phyloP scores from a whole-genome alignment of 2,888 invertebrate genomes.

The Linyphia triangularis region DNA sequence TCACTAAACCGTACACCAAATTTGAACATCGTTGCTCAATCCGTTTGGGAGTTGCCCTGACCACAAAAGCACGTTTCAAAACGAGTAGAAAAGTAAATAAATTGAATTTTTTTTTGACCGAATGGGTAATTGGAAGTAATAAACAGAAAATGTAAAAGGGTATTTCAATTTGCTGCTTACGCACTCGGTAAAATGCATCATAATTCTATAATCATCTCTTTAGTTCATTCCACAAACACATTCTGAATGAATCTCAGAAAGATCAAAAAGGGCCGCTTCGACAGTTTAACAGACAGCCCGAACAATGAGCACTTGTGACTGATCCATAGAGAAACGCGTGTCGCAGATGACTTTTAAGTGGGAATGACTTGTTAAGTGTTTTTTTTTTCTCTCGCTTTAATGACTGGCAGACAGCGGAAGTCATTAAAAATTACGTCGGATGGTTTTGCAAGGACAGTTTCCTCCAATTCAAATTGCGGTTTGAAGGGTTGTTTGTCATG shows the following conservation, averaged over 20 bases:
- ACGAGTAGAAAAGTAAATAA: no score
- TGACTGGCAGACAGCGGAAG: constrained; percentile 53
- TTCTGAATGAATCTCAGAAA: background rate
- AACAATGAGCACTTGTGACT: constrained; percentile 9
- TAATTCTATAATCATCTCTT: background rate
- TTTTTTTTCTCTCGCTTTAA: constrained; percentile 4
- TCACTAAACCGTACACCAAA: no score
- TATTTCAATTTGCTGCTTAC: no score
- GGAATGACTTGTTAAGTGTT: constrained; percentile 9
- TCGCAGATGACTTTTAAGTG: background rate
- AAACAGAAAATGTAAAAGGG: no score
- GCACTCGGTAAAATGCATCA: no score
- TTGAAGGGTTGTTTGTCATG: background rate
- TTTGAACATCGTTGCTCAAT: no score
- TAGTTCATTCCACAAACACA: constrained; percentile 2
- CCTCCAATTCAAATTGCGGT: background rate
- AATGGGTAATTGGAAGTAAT: no score
- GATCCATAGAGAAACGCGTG: constrained; percentile 5
- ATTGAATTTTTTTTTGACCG: no score
- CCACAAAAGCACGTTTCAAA: no score
- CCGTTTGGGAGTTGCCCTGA: no score
- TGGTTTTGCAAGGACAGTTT: constrained; percentile 23
- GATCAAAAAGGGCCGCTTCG: background rate
- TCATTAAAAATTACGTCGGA: constrained; percentile 52
- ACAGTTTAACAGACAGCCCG: background rate